Evolutionary conservation across 1,140 invertebrate species (phyloP).

Genomic region (Hylaeus anthracinus): DNA sequence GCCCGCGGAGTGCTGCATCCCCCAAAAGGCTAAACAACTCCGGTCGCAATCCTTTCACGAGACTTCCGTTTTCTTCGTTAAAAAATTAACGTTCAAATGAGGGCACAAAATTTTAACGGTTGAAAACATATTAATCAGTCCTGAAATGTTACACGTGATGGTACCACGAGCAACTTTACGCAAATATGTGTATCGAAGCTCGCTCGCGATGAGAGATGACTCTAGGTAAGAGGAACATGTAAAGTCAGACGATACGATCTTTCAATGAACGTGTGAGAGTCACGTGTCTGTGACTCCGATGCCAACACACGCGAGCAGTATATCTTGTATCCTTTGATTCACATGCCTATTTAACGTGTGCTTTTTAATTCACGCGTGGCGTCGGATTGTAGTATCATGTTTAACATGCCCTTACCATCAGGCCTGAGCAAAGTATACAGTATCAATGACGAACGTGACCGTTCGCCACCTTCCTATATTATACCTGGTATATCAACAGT

Average conservation of each 20-base stretch:
- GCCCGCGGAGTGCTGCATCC: not conserved
- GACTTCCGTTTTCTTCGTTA: too few species aligned
- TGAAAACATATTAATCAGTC: too few species aligned
- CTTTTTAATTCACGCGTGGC: slow-evolving; percentile 22
- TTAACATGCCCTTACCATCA: not conserved
- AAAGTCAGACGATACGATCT: slow-evolving; percentile 46
- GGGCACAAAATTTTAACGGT: too few species aligned
- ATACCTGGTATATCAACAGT: not conserved
- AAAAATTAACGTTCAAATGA: too few species aligned
- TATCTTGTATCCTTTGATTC: slow-evolving; percentile 10
- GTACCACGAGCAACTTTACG: too few species aligned
- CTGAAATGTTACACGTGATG: too few species aligned
- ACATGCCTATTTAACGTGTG: slow-evolving; percentile 10
- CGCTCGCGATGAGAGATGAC: slow-evolving; percentile 54
- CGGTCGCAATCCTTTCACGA: too few species aligned
- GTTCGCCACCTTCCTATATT: not conserved
- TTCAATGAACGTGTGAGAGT: slow-evolving; percentile 29
- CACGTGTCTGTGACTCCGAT: slow-evolving; percentile 24
- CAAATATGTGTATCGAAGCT: slow-evolving; percentile 1
- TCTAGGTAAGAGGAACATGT: slow-evolving; percentile 52
- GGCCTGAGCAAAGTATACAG: too few species aligned
- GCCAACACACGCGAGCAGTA: not conserved
- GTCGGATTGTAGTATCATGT: not conserved
- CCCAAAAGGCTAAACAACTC: not conserved
- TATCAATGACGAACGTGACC: too few species aligned